These are phyloP conservation scores for Chalcosyrphus nemorum DNA, from an alignment of 2,888 invertebrate species.

Conservation along the genomic window DNA sequence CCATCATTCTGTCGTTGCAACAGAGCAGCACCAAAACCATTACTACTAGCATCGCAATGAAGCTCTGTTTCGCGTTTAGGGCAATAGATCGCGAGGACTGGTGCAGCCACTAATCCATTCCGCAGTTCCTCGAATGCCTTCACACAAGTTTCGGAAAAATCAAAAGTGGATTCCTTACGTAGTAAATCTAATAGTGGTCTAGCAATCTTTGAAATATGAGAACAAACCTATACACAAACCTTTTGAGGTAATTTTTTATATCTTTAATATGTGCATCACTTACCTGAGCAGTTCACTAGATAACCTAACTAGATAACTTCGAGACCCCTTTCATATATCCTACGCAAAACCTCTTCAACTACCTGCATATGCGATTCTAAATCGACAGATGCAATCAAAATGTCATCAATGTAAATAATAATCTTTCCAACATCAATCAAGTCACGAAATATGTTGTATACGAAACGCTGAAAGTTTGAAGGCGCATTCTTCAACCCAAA, in stretches of 20 bases:
- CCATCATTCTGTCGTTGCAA: conserved; percentile 73
- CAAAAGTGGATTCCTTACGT: not conserved
- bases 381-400: conserved; percentile 35
- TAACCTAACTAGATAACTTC: conserved; percentile 47
- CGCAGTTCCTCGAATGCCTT: not conserved
- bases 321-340: conserved; percentile 4
- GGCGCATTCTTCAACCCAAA: conserved; percentile 26
- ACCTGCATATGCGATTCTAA: conserved; percentile 30
- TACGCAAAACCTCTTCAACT: conserved; percentile 25
- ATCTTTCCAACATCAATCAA: conserved; percentile 27
- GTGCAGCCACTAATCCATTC: conserved; percentile 17
- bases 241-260: not conserved
- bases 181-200: conserved; percentile 8
- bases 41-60: conserved; percentile 76
- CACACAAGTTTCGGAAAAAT: conserved; percentile 48
- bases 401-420: conserved; percentile 56
- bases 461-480: conserved; percentile 25
- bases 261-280: conserved; percentile 29
- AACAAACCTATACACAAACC: conserved; percentile 32
- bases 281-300: conserved; percentile 3
- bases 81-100: conserved; percentile 75
- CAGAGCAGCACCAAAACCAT: conserved; percentile 75
- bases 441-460: conserved; percentile 11
- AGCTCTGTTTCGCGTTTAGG: conserved; percentile 73
- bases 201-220: conserved; percentile 45